Conservation (phyloP, 64 coral and sea anemone genomes). For the Stichodactyla mertensii region DNA sequence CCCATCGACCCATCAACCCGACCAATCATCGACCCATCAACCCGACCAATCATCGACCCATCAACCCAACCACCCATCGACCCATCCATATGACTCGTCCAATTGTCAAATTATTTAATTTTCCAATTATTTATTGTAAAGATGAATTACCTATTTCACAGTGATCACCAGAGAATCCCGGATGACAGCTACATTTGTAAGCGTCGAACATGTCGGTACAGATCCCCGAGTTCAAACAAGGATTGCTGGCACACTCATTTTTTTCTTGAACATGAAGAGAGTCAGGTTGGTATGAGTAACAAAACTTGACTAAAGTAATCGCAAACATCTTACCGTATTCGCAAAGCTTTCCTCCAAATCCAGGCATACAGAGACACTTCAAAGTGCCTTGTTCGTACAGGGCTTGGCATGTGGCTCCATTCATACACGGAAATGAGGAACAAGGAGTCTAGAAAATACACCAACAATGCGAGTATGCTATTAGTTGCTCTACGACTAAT, state of each 20-base stretch:
- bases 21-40: no score
- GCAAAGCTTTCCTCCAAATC: background rate
- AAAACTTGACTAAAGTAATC: no score
- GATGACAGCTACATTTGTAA: background rate
- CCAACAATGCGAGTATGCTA: background rate
- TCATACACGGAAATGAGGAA: background rate
- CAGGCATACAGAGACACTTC: background rate
- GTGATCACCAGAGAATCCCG: background rate
- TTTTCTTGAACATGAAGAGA: background rate
- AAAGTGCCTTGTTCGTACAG: background rate
- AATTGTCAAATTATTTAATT: no score
- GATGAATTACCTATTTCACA: conserved; percentile 3
- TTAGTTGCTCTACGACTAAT: no score
- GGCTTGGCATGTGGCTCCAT: background rate
- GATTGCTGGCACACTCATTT: conserved; percentile 8
- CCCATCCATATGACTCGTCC: no score
- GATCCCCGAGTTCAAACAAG: background rate
- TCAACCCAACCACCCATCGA: no score
- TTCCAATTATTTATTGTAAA: background rate
- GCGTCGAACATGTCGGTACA: background rate
- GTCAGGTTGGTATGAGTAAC: no score
- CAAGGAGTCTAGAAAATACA: background rate
- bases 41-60: no score
- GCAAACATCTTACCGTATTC: background rate
- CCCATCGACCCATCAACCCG: no score